Conservation (phyloP, 2,888 invertebrate species). For the Masnerella sp. region DNA sequence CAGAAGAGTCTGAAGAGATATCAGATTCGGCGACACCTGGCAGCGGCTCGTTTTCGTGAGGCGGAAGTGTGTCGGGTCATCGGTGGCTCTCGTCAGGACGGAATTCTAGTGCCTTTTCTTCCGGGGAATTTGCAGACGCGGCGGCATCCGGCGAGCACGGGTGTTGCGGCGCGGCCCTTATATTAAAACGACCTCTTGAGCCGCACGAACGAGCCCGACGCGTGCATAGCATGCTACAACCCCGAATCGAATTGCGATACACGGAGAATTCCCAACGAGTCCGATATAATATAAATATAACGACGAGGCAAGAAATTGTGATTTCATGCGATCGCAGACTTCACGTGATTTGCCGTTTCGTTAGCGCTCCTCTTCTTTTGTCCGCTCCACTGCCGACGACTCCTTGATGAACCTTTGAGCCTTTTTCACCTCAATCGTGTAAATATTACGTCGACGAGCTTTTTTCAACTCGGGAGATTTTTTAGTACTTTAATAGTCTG, state of each 20-base stretch:
- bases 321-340: slow-evolving; percentile 22
- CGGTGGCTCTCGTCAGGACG: slow-evolving; percentile 51
- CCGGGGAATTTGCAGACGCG: slow-evolving; percentile 59
- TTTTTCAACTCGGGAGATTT: too few species aligned
- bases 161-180: slow-evolving; percentile 55
- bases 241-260: slow-evolving; percentile 54
- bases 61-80: slow-evolving; percentile 48
- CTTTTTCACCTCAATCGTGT: too few species aligned
- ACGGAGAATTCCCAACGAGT: slow-evolving; percentile 46
- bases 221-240: slow-evolving; percentile 56
- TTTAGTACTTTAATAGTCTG: too few species aligned
- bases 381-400: not conserved
- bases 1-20: slow-evolving; percentile 42
- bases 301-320: slow-evolving; percentile 35
- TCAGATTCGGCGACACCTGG: slow-evolving; percentile 57
- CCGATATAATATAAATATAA: slow-evolving; percentile 53
- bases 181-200: slow-evolving; percentile 61
- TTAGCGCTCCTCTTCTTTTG: slow-evolving; percentile 10
- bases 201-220: slow-evolving; percentile 56
- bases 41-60: slow-evolving; percentile 48
- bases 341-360: slow-evolving; percentile 31
- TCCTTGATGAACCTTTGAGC: not conserved
- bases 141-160: slow-evolving; percentile 56
- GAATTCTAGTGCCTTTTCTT: slow-evolving; percentile 59
- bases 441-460: too few species aligned